phyloP scores from a whole-genome alignment of 2,797 vertebrate species.

The Ptychadena robeensis region DNA sequence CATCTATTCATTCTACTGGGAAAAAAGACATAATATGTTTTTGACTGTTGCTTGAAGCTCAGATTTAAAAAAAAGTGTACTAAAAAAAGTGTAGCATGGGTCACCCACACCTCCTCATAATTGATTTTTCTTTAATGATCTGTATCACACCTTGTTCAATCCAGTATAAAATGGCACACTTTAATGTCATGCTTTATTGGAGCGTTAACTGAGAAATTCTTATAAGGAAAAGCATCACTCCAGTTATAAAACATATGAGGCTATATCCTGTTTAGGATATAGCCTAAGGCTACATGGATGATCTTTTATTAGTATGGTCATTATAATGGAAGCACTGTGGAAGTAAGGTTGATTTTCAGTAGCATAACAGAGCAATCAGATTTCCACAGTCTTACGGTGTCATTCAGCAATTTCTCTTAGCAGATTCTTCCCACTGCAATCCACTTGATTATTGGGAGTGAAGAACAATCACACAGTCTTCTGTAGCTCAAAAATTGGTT shows the following conservation, averaged over 20 bases:
- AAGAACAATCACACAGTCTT: background rate
- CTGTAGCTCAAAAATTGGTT: background rate
- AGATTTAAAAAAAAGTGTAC: background rate
- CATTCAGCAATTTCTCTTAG: background rate
- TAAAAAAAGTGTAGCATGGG: too few relatives aligned
- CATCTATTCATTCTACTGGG: too few relatives aligned
- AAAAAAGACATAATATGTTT: too few relatives aligned
- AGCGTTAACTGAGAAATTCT: background rate
- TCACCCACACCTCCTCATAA: too few relatives aligned
- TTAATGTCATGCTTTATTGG: background rate
- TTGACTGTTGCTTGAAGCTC: background rate
- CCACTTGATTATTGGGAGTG: background rate
- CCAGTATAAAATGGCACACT: background rate
- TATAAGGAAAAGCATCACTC: too few relatives aligned
- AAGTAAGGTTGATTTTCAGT: too few relatives aligned
- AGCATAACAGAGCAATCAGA: background rate
- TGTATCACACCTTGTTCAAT: too few relatives aligned
- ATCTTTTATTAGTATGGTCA: background rate
- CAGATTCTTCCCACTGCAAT: background rate
- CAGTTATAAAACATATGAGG: background rate
- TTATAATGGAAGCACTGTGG: too few relatives aligned
- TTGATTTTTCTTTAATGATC: too few relatives aligned
- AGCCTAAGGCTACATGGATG: background rate
- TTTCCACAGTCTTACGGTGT: background rate
- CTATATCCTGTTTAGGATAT: too few relatives aligned